Evolutionary conservation across 2,888 invertebrate species (phyloP), one percentile per base, ranked within the genome.

Genomic region (Eupithecia inturbata): DNA sequence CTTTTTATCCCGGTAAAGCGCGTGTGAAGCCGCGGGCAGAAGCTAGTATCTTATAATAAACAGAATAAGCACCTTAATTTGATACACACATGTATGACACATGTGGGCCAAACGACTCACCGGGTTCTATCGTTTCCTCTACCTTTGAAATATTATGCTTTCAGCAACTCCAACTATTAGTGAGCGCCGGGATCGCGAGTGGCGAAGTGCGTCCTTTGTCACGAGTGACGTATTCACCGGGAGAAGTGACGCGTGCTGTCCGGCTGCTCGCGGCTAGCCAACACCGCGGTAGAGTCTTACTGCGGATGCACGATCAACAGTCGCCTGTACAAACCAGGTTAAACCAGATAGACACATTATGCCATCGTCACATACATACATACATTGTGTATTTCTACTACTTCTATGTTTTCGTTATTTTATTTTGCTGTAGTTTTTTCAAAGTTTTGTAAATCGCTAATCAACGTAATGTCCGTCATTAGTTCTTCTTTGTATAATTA

Each of bases 201-300:
- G 91, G 92, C 0, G 87, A 82, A 75, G 90, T 92, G 45, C 84
- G 89, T 0, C 91, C 91, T 0, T 78, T 92, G 67, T 81, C 90
- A 1, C 85, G 88, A 31, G 85, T 88, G 26, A 81, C 83, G 28
- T 91, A 84, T 74, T 69, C 78, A 0, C 78, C 87, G 5, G 63
- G 72, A 1, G 86, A 88, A 1, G 88, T 80, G 5, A 10, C 87
- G 2, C 85, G 89, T 4, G 91, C 91, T 0, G 85, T 89, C 76
- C 85, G 85, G 0, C 81, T 91, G 68, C 78, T 90, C 60, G 84
- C 86, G 5, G 80, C 82, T 26, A 87, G 87, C 71, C 79, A 81
- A 2, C 89, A 91, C 72, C 84, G 88, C 26, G 92, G 91, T 26
- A 84, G 90, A 0, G 88, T 85, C 45, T 80, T 91, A 31, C 77